A percentile compares a stretch with the other conserved stretches of the same genome.
Evolutionary conservation across 2,888 invertebrate species (phyloP).

Genomic region (Steromphala cineraria): DNA sequence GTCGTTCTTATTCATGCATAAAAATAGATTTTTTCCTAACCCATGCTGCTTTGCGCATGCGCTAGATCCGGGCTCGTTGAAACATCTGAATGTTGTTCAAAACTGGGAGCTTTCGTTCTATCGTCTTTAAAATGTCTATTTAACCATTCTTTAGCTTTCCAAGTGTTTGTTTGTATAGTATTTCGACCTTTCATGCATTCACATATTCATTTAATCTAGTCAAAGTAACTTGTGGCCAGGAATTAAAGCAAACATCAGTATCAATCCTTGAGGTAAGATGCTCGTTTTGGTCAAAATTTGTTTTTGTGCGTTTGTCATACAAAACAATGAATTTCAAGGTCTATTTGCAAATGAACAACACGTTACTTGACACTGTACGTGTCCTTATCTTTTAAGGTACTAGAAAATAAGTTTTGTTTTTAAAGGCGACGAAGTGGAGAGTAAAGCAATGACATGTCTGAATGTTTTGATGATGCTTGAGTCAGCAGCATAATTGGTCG

Average conservation of each 20-base stretch:
- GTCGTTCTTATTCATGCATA: neutral
- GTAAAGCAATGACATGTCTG: too few species aligned
- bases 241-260: constrained; percentile 28
- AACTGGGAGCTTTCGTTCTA: constrained; percentile 38
- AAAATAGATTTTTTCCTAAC: neutral
- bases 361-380: too few species aligned
- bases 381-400: too few species aligned
- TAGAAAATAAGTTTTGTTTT: too few species aligned
- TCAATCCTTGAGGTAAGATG: constrained; percentile 26
- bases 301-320: constrained; percentile 17
- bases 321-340: too few species aligned
- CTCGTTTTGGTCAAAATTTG: neutral
- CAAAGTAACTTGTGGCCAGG: constrained; percentile 31
- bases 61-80: constrained; percentile 41
- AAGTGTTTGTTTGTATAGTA: constrained; percentile 30
- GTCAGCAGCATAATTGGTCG: constrained; percentile 3
- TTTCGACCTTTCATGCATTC: constrained; percentile 29
- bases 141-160: constrained; percentile 30
- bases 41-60: constrained; percentile 46
- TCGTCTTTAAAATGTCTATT: constrained; percentile 34
- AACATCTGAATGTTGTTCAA: constrained; percentile 40
- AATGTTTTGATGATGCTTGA: constrained; percentile 11
- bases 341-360: too few species aligned
- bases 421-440: too few species aligned
- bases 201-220: constrained; percentile 23